These are phyloP conservation scores for Eupithecia pulchellata DNA, from an alignment of 2,888 invertebrate species.

Conservation along the genomic window DNA sequence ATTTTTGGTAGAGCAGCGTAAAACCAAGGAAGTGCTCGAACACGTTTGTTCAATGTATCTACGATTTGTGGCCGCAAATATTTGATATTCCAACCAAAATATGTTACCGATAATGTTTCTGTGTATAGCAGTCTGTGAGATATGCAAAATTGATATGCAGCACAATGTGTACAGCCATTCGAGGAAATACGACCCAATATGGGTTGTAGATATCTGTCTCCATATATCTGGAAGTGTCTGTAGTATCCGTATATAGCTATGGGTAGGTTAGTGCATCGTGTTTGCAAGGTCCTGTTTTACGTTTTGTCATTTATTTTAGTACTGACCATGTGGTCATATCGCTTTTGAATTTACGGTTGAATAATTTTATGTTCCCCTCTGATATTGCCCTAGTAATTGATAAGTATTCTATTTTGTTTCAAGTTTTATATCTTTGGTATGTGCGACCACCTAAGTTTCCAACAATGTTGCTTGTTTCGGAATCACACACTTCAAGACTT, in stretches of 20 bases:
- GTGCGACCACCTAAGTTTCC: slow-evolving; percentile 10
- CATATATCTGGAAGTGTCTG: slow-evolving; percentile 47
- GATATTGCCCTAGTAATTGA: slow-evolving; percentile 9
- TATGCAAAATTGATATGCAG: slow-evolving; percentile 50
- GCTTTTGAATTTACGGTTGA: slow-evolving; percentile 17
- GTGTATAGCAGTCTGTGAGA: slow-evolving; percentile 48
- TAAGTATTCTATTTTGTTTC: slow-evolving; percentile 5
- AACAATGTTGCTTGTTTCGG: slow-evolving; percentile 5
- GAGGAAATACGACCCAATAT: slow-evolving; percentile 51
- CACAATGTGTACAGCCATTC: slow-evolving; percentile 47
- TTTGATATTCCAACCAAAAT: slow-evolving; percentile 46
- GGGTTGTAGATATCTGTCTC: slow-evolving; percentile 49
- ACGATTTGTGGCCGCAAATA: slow-evolving; percentile 41
- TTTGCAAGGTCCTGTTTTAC: slow-evolving; percentile 29
- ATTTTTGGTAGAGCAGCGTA: slow-evolving; percentile 15
- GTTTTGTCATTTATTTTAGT: slow-evolving; percentile 32
- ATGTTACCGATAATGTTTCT: slow-evolving; percentile 47
- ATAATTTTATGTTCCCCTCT: slow-evolving; percentile 13
- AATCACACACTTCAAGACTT: not conserved
- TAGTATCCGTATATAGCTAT: slow-evolving; percentile 41
- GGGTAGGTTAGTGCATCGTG: slow-evolving; percentile 39
- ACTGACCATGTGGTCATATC: slow-evolving; percentile 28
- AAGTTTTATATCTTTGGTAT: slow-evolving; percentile 10
- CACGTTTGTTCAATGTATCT: slow-evolving; percentile 35
- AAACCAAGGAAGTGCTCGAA: slow-evolving; percentile 17